phyloP scores from a whole-genome alignment of 92 coral and sea anemone genomes.

The Galaxea fascicularis region DNA sequence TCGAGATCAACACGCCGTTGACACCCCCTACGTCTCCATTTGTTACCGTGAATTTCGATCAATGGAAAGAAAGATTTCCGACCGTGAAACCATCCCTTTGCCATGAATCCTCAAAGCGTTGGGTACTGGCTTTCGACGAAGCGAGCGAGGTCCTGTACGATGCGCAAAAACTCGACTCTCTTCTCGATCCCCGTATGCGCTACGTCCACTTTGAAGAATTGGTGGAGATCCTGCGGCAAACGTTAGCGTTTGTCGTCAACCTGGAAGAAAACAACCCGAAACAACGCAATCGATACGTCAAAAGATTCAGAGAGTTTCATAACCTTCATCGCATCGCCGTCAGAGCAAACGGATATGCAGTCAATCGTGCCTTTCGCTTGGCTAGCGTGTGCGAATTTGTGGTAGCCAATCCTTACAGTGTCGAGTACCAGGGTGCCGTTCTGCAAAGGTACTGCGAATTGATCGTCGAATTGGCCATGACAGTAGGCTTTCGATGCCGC shows the following conservation, averaged over 20 bases:
- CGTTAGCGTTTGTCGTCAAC: neutral
- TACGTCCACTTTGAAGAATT: neutral
- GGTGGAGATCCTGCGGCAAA: neutral
- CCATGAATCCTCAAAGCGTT: neutral
- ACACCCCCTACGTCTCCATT: neutral
- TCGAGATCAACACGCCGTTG: neutral
- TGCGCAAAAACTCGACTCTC: neutral
- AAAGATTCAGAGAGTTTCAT: neutral
- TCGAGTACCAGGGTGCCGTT: constrained; percentile 22
- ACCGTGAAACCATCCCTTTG: neutral
- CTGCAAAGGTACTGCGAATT: constrained; percentile 8
- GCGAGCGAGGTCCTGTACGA: neutral
- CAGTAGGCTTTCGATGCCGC: neutral
- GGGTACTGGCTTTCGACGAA: neutral
- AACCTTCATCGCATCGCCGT: neutral
- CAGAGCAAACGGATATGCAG: neutral
- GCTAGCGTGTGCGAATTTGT: constrained; percentile 11
- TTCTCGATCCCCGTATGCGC: neutral
- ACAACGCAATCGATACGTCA: neutral
- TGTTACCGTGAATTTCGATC: neutral
- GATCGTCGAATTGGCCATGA: neutral
- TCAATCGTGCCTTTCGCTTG: neutral
- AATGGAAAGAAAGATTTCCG: constrained; percentile 3
- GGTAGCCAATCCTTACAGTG: neutral
- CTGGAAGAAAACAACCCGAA: neutral